Conservation (phyloP, 2,797 vertebrate genomes). For the Rhinoraja longicauda region DNA sequence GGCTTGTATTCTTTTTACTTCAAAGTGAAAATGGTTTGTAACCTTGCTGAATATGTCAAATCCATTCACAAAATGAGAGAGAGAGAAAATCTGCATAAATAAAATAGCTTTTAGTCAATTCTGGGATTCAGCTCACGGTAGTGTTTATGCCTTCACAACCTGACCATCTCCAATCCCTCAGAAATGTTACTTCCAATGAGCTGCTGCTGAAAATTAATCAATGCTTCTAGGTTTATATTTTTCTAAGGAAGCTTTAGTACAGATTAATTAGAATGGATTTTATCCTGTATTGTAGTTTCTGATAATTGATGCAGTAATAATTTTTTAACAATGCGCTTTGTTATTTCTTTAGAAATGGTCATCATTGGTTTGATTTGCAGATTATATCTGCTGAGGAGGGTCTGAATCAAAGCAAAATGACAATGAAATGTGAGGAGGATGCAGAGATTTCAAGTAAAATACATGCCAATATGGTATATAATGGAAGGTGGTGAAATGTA, state of each 20-base stretch:
- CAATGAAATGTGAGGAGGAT: no score
- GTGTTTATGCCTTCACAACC: background rate
- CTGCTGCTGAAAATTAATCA: background rate
- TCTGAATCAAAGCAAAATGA: background rate
- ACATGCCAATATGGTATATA: no score
- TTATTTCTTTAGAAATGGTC: background rate
- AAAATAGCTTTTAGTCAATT: background rate
- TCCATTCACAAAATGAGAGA: background rate
- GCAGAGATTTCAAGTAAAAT: no score
- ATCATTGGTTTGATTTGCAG: background rate
- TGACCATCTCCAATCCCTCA: background rate
- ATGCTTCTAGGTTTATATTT: background rate
- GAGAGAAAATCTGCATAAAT: conserved; percentile 9
- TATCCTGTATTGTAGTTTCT: background rate
- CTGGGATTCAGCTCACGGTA: background rate
- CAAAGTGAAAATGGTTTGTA: background rate
- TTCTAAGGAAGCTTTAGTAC: background rate
- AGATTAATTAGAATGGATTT: background rate
- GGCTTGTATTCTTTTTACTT: background rate
- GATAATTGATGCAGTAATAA: background rate
- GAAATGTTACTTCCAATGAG: background rate
- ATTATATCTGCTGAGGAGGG: background rate
- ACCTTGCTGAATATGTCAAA: background rate
- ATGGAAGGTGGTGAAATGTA: no score
- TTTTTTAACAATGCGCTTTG: background rate